These are phyloP conservation scores for Passerculus sandwichensis DNA, from an alignment of 2,797 vertebrate species.

Conservation along the genomic window DNA sequence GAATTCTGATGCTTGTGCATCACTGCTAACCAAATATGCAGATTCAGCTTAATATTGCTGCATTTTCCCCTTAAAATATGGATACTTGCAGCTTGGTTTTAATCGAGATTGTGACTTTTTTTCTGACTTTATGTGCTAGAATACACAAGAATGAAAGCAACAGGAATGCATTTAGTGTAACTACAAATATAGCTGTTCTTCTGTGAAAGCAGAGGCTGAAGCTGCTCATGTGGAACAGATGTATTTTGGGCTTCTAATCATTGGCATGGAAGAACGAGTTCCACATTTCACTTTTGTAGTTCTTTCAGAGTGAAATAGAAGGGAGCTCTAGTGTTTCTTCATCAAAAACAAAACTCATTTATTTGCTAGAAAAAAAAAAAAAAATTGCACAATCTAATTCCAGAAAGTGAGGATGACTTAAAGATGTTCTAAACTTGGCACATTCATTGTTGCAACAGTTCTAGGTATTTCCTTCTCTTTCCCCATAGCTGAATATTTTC, in stretches of 20 bases:
- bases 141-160: not conserved
- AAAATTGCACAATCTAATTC: conserved; percentile 74
- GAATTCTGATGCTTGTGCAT: not conserved
- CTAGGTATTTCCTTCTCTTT: conserved; percentile 73
- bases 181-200: conserved; percentile 20
- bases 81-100: not conserved
- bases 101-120: not conserved
- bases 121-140: not conserved
- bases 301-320: conserved; percentile 54
- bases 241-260: conserved; percentile 56
- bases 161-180: not conserved
- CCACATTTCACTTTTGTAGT: conserved; percentile 72
- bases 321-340: conserved; percentile 30
- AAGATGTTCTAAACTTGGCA: conserved; percentile 70
- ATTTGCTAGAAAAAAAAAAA: conserved; percentile 36
- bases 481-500: conserved; percentile 4
- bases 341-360: conserved; percentile 45
- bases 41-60: not conserved
- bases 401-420: conserved; percentile 76
- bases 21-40: not conserved
- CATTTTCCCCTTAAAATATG: not conserved
- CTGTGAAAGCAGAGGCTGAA: conserved; percentile 65
- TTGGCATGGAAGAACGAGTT: conserved; percentile 69
- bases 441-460: conserved; percentile 63
- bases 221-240: conserved; percentile 57